These are phyloP conservation scores for Hyposoter didymator DNA, from an alignment of 2,888 invertebrate genomes.

Conservation along the genomic window DNA sequence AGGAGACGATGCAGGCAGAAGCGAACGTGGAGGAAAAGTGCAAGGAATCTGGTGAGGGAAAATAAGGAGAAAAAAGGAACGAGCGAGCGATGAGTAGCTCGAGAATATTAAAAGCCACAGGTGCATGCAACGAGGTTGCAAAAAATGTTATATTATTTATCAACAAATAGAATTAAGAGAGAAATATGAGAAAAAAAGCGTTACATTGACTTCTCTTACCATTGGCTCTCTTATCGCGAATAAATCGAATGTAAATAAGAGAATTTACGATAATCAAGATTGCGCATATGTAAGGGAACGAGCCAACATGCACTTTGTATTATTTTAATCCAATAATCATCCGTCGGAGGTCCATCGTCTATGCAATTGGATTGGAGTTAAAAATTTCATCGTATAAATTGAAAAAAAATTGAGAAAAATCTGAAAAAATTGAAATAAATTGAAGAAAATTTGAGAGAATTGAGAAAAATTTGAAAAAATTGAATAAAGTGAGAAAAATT, in stretches of 20 bases:
- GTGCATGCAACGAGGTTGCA: background rate
- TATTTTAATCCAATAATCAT: constrained; percentile 11
- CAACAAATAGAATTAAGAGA: background rate
- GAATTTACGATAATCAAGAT: constrained; percentile 11
- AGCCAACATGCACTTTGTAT: background rate
- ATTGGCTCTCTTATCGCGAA: constrained; percentile 4
- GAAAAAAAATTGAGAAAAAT: background rate
- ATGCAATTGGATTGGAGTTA: background rate
- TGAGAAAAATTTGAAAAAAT: background rate
- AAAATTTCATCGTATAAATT: background rate
- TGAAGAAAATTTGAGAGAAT: too few species aligned
- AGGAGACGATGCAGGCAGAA: background rate
- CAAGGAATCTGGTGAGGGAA: constrained; percentile 1
- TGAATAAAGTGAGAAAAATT: background rate
- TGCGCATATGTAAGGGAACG: background rate
- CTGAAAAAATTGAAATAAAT: background rate
- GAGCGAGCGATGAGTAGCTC: background rate
- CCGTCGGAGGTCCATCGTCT: background rate
- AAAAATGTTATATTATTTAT: constrained; percentile 2
- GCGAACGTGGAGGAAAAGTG: constrained; percentile 12
- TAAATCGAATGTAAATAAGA: background rate
- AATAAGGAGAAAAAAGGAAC: background rate
- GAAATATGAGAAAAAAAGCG: background rate
- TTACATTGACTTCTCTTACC: background rate
- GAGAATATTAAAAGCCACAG: background rate